Evolutionary conservation across 2,888 invertebrate genomes (phyloP).

Genomic region (Hirtodrosophila confusa): DNA sequence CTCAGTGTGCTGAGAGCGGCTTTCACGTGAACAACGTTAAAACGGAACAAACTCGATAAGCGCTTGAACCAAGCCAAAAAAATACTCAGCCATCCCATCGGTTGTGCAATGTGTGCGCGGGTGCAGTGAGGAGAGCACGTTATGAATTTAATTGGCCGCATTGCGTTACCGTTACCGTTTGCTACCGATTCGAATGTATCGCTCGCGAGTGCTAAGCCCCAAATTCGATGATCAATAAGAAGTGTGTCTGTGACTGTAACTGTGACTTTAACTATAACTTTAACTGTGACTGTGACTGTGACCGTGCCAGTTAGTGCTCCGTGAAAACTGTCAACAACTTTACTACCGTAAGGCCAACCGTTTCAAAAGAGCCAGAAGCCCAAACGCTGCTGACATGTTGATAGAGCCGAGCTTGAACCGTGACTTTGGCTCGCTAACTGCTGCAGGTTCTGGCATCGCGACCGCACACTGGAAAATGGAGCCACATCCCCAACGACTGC

Average conservation of each 20-base stretch:
- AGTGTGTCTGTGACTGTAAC: conserved; percentile 28
- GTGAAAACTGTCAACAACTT: conserved; percentile 29
- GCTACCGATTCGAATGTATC: conserved; percentile 19
- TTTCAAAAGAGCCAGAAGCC: conserved; percentile 64
- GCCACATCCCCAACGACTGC: conserved; percentile 81
- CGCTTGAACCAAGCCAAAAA: conserved; percentile 10
- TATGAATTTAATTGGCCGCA: conserved; percentile 69
- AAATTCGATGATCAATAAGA: conserved; percentile 44
- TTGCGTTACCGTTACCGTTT: conserved; percentile 43
- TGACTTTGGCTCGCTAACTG: conserved; percentile 84
- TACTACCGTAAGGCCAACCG: conserved; percentile 23
- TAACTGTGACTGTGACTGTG: conserved; percentile 35
- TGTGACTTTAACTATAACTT: conserved; percentile 15
- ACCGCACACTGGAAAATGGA: conserved; percentile 84
- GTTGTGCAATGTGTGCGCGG: conserved; percentile 50
- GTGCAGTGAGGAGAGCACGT: conserved; percentile 51
- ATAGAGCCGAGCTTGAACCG: conserved; percentile 84
- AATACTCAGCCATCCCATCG: conserved; percentile 21
- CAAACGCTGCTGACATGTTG: conserved; percentile 84
- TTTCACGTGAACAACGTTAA: conserved; percentile 83
- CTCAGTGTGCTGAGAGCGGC: conserved; percentile 83
- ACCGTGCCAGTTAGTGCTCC: conserved; percentile 27
- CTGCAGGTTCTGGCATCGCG: conserved; percentile 81
- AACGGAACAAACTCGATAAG: conserved; percentile 49
- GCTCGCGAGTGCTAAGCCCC: conserved; percentile 7